A percentile compares a stretch with the other conserved stretches of the same genome.
Evolutionary conservation across 1,140 invertebrate species (phyloP).

Genomic region (Drosophila azteca): DNA sequence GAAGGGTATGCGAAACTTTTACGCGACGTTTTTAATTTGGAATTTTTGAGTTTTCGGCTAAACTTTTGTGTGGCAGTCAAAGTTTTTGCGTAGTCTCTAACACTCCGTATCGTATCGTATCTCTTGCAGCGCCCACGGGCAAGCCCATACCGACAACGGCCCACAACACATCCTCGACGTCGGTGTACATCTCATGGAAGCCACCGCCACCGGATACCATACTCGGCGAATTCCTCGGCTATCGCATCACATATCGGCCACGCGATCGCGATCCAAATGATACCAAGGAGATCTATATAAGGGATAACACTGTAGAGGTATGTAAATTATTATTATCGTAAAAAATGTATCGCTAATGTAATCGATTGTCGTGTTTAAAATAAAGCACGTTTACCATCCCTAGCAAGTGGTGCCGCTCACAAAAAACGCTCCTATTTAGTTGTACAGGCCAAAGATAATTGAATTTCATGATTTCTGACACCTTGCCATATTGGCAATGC

Average conservation of each 20-base stretch:
- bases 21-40: conserved; percentile 74
- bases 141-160: conserved; percentile 89
- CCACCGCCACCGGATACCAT: conserved; percentile 88
- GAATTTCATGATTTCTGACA: conserved; percentile 76
- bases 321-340: no score
- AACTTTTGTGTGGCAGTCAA: conserved; percentile 53
- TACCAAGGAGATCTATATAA: conserved; percentile 88
- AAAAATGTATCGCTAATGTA: no score
- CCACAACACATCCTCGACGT: conserved; percentile 88
- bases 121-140: conserved; percentile 88
- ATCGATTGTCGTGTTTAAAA: no score
- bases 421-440: conserved; percentile 20
- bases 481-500: conserved; percentile 46
- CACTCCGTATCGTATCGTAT: conserved; percentile 14
- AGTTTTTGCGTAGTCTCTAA: conserved; percentile 38
- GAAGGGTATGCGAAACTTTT: conserved; percentile 48
- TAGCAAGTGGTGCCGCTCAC: background rate
- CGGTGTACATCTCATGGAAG: conserved; percentile 89
- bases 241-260: conserved; percentile 88
- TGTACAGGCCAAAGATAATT: conserved; percentile 57
- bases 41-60: conserved; percentile 69
- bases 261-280: conserved; percentile 86
- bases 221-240: conserved; percentile 91
- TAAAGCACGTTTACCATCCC: conserved; percentile 28
- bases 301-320: conserved; percentile 88